Percentiles rank a stretch among this genome's conserved stretches.
These are phyloP conservation scores for Bombus superbus DNA, from an alignment of 1,140 invertebrate genomes.

Conservation along the genomic window DNA sequence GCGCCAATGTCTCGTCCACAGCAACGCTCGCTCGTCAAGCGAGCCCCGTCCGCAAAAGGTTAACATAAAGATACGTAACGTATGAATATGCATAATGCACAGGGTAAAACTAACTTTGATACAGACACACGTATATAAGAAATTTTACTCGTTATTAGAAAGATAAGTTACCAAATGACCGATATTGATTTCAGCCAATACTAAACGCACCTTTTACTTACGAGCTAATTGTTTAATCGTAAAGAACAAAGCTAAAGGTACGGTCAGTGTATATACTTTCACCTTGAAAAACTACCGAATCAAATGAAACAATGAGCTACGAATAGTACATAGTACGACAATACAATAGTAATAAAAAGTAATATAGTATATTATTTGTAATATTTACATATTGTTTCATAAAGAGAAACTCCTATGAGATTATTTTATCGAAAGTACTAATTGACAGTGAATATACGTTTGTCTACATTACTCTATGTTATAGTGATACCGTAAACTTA, in stretches of 20 bases:
- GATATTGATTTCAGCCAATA: conserved; percentile 11
- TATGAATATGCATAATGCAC: conserved; percentile 36
- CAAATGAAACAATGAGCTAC: conserved; percentile 28
- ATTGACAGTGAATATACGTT: conserved; percentile 44
- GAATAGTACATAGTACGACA: conserved; percentile 7
- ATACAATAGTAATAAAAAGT: conserved; percentile 38
- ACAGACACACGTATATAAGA: not conserved
- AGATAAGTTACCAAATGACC: conserved; percentile 15
- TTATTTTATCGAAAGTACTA: conserved; percentile 24
- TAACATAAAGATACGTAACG: conserved; percentile 25
- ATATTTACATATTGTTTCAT: conserved; percentile 35
- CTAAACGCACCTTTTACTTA: conserved; percentile 40
- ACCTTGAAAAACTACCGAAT: not conserved
- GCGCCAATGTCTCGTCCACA: no score
- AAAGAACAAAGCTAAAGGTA: conserved; percentile 46
- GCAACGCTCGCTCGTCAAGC: no score
- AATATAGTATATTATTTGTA: conserved; percentile 24
- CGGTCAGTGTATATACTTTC: conserved; percentile 29
- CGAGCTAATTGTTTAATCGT: conserved; percentile 30
- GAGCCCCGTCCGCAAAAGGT: no score
- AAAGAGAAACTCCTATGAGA: conserved; percentile 16
- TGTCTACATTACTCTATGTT: conserved; percentile 14
- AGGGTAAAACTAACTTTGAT: conserved; percentile 31
- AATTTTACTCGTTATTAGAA: conserved; percentile 25
- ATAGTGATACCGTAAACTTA: not conserved